Percentiles rank a stretch among this genome's conserved stretches.
phyloP scores from a whole-genome alignment of 2,113 vertebrate species.

The Emberiza fucata region DNA sequence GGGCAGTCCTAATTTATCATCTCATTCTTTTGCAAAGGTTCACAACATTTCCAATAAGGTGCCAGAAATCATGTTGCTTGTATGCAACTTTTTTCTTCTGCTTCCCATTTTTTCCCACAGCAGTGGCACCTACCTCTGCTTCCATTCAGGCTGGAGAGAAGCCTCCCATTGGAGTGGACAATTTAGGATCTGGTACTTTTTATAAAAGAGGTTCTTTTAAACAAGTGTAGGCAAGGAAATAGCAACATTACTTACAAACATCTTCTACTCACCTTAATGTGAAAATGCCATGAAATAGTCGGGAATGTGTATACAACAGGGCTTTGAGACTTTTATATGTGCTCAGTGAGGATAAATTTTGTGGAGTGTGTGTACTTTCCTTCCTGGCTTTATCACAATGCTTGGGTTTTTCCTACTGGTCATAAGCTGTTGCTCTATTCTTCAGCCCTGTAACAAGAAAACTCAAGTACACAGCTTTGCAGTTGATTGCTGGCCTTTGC shows the following conservation, averaged over 20 bases:
- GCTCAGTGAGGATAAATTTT: neutral
- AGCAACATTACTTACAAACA: neutral
- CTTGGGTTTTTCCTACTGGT: neutral
- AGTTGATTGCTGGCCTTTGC: neutral
- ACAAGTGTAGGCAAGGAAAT: neutral
- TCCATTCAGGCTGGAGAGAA: neutral
- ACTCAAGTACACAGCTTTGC: neutral
- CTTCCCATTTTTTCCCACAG: neutral
- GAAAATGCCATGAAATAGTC: neutral
- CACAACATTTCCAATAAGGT: neutral
- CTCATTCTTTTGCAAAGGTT: neutral
- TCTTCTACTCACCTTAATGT: neutral
- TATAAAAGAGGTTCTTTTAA: neutral
- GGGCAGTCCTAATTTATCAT: conserved; percentile 8
- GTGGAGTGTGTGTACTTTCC: neutral
- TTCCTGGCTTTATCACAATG: neutral
- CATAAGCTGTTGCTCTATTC: neutral
- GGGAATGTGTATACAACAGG: neutral
- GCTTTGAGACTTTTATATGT: neutral
- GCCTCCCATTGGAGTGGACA: neutral
- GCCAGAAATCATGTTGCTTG: neutral
- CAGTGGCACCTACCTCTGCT: neutral
- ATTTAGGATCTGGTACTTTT: neutral
- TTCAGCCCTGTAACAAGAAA: neutral
- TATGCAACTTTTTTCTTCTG: neutral